phyloP scores from a whole-genome alignment of 2,113 vertebrate species.

The Cyanoderma ruficeps region DNA sequence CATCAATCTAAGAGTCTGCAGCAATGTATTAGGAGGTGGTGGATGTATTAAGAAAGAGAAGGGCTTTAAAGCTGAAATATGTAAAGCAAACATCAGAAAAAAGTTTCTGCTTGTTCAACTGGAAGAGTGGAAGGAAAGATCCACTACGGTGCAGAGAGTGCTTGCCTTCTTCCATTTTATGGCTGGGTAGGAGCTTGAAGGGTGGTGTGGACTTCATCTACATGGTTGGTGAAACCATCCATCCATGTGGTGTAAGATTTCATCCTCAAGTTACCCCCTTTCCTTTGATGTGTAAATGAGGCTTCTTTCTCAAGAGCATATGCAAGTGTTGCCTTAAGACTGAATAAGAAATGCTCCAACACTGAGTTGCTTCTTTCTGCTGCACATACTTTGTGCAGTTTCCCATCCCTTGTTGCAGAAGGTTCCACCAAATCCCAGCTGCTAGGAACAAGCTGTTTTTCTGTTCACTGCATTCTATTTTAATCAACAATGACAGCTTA shows the following conservation, averaged over 20 bases:
- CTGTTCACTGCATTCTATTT: not conserved
- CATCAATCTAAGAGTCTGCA: not conserved
- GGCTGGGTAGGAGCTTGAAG: not conserved
- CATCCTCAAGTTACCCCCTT: not conserved
- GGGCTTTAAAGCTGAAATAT: not conserved
- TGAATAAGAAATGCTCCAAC: not conserved
- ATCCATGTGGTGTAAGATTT: not conserved
- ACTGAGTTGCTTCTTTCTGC: not conserved
- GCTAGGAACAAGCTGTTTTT: not conserved
- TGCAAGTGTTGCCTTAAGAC: not conserved
- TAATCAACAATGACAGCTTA: not conserved
- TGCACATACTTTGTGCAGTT: not conserved
- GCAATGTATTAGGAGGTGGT: not conserved
- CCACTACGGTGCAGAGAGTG: not conserved
- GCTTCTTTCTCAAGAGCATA: not conserved
- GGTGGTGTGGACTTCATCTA: not conserved
- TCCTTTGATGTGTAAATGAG: not conserved
- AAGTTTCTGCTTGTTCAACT: not conserved
- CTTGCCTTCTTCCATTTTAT: not conserved
- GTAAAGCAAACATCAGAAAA: not conserved
- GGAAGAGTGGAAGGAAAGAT: not conserved
- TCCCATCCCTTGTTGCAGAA: not conserved
- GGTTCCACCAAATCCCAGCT: not conserved
- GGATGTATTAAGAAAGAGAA: not conserved
- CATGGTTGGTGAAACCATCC: not conserved